Evolutionary conservation across 2,797 vertebrate genomes (phyloP), one percentile per base, ranked within the genome.

Genomic region (Pangasius krempfi): DNA sequence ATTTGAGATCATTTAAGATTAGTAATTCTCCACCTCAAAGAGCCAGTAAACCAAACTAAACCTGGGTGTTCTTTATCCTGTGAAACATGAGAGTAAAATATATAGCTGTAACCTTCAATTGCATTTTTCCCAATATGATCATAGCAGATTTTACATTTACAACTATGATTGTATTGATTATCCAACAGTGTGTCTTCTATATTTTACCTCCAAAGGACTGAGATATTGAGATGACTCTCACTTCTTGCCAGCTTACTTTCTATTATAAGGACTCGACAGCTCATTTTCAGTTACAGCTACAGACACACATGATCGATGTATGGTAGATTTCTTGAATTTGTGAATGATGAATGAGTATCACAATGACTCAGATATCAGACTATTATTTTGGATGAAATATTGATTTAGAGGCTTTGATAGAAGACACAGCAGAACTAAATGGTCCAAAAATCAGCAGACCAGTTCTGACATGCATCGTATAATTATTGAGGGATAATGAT

Each of bases 281-380:
- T 86, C 68, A 75, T 86, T 86, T 75, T 72, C 68, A 58, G 52
- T 86, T 86, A 27, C 33, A 86, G 68, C 84, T 72, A 86, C 66
- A 75, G 70, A 70, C 84, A 75, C 68, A 73, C 68, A 58, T 73
- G 68, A 25, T 73, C 30, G 33, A 73, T 85, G 25, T 58, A 58
- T 37, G 52, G 52, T 58, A 85, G 84, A 85, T 40, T 86, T 86
- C 68, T 72, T 44, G 33, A 73, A 73, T 56, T 25, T 75, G 37
- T 86, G 70, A 44, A 86, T 75, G 84, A 86, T 86, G 68, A 75
- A 86, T 73, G 44, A 44, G 84, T 75, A 40, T 86, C 84, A 58
- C 52, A 80, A 40, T 56, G 37, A 68, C 58, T 87, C 75, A 66
- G 60, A 66, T 68, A 66, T 79, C 75, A 50, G 76, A 68, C 60